Percentiles rank a stretch among this genome's conserved stretches.
phyloP scores from a whole-genome alignment of 2,888 invertebrate genomes.

The Adela reaumurella region DNA sequence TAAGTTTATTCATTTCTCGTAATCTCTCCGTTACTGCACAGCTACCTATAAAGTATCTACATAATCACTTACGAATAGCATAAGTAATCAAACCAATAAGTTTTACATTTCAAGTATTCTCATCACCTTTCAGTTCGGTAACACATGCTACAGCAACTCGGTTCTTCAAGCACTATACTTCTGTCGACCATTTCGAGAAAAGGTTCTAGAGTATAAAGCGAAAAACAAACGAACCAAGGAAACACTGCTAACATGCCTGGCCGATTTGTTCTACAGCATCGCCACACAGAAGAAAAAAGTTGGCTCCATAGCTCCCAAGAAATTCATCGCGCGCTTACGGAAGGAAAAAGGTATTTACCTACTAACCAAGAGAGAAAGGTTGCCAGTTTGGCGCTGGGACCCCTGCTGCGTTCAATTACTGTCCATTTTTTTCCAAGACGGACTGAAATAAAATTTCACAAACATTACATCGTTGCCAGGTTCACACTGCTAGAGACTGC shows the following conservation, averaged over 20 bases:
- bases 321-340: conserved; percentile 95
- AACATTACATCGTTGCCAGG: no score
- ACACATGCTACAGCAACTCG: conserved; percentile 99
- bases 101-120: background rate
- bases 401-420: no score
- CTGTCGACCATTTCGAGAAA: conserved; percentile 98
- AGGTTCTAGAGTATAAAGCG: conserved; percentile 96
- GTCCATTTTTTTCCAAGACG: no score
- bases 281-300: conserved; percentile 99
- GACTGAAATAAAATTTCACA: no score
- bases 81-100: background rate
- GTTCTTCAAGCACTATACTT: conserved; percentile 99
- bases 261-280: conserved; percentile 98
- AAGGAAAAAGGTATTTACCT: conserved; percentile 94
- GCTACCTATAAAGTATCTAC: background rate
- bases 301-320: conserved; percentile 98
- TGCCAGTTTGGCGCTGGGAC: no score
- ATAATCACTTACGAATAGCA: background rate
- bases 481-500: no score
- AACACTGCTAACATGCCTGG: conserved; percentile 94
- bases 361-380: no score
- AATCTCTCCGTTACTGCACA: background rate
- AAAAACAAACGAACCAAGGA: conserved; percentile 95
- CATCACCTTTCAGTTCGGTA: conserved; percentile 85
- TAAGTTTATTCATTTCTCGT: conserved; percentile 56